Evolutionary conservation across 2,888 invertebrate genomes (phyloP).

Genomic region (Eupithecia exiguata): DNA sequence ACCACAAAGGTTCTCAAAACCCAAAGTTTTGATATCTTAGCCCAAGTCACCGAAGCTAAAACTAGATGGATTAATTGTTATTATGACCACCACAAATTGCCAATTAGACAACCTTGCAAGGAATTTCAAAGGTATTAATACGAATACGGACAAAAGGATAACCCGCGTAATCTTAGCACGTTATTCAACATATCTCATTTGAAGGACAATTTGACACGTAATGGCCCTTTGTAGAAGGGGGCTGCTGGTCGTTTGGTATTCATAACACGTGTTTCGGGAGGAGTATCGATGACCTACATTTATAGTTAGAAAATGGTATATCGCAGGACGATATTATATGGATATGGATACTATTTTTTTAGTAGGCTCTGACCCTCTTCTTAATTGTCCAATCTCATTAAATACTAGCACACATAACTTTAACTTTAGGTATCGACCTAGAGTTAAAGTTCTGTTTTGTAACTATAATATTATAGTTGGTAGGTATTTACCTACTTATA

Average conservation of each 20-base stretch:
- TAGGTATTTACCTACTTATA: too few species aligned
- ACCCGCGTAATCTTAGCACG: conserved; percentile 28
- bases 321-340: not conserved
- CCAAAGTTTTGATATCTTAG: not conserved
- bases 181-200: conserved; percentile 32
- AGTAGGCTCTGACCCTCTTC: not conserved
- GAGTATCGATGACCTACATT: conserved; percentile 11
- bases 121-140: not conserved
- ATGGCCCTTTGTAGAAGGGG: conserved; percentile 22
- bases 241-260: conserved; percentile 37
- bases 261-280: conserved; percentile 25
- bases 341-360: not conserved
- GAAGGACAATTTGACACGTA: conserved; percentile 38
- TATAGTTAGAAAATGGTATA: not conserved
- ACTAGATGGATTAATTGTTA: too few species aligned
- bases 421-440: not conserved
- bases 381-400: not conserved
- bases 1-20: not conserved
- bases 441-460: too few species aligned
- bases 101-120: not conserved
- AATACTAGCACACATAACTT: not conserved
- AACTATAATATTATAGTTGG: too few species aligned
- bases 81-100: not conserved
- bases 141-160: not conserved
- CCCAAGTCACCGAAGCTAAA: not conserved